These are phyloP conservation scores for Semotilus atromaculatus DNA, from an alignment of 2,797 vertebrate species.

Conservation along the genomic window DNA sequence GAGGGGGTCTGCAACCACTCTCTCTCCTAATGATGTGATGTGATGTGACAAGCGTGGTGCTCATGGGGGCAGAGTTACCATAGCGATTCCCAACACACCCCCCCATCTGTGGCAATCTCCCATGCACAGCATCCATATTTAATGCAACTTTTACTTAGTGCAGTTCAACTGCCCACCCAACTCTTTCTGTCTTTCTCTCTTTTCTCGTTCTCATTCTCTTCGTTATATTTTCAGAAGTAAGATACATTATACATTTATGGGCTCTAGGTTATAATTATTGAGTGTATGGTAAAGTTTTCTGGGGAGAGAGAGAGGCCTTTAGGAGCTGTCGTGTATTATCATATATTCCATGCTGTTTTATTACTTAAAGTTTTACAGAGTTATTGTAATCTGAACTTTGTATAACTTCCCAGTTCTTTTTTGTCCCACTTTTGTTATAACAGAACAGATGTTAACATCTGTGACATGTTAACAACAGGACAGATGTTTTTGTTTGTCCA, in stretches of 20 bases:
- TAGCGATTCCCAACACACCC: conserved; percentile 56
- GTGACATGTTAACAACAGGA: too few species aligned
- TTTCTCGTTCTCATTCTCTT: background rate
- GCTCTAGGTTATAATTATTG: conserved; percentile 39
- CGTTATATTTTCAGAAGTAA: conserved; percentile 33
- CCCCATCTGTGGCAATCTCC: conserved; percentile 43
- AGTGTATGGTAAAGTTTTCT: conserved; percentile 10
- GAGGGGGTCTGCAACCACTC: conserved; percentile 47
- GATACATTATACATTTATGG: conserved; percentile 47
- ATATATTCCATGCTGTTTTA: background rate
- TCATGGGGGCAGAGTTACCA: conserved; percentile 56
- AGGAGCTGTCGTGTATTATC: conserved; percentile 16
- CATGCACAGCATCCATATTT: conserved; percentile 61
- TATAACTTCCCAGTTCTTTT: background rate
- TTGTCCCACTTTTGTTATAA: background rate
- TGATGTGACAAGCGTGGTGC: conserved; percentile 51
- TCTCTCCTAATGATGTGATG: conserved; percentile 49
- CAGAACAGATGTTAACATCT: background rate
- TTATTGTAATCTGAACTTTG: background rate
- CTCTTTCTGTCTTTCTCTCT: conserved; percentile 6
- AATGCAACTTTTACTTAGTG: conserved; percentile 61
- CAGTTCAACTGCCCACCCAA: conserved; percentile 29
- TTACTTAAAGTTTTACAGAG: background rate
- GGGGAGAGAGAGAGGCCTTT: conserved; percentile 9
- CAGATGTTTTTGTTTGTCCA: background rate